A percentile compares a stretch with the other conserved stretches of the same genome.
Evolutionary conservation across 2,888 invertebrate genomes (phyloP).

Genomic region (Spodoptera littoralis): DNA sequence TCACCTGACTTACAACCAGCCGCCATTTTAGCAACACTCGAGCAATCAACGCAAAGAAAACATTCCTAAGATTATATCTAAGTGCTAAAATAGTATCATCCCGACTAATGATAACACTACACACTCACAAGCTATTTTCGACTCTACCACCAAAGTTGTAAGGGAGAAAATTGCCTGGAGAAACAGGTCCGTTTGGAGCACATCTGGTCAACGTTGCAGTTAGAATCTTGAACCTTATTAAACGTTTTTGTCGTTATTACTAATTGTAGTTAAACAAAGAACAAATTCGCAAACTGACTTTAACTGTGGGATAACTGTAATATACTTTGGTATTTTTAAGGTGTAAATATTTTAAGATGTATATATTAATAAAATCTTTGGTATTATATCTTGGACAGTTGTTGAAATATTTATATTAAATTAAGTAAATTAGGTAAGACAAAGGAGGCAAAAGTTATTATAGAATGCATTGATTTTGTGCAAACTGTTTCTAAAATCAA

Average conservation of each 20-base stretch:
- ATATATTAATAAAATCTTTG: too few species aligned
- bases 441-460: too few species aligned
- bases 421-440: too few species aligned
- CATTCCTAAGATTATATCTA: slow-evolving; percentile 21
- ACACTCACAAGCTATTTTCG: neutral
- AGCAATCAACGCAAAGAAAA: slow-evolving; percentile 13
- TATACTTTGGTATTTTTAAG: too few species aligned
- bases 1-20: neutral
- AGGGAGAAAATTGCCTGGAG: slow-evolving; percentile 6
- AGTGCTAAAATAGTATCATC: slow-evolving; percentile 10
- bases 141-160: neutral
- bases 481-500: too few species aligned
- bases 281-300: slow-evolving; percentile 6
- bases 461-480: too few species aligned
- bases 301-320: neutral
- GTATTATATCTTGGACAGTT: too few species aligned
- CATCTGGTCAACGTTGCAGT: slow-evolving; percentile 42
- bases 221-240: slow-evolving; percentile 25
- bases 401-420: too few species aligned
- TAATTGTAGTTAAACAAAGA: slow-evolving; percentile 16
- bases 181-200: slow-evolving; percentile 1
- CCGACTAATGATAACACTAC: slow-evolving; percentile 24
- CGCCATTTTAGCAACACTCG: neutral
- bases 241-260: slow-evolving; percentile 22
- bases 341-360: too few species aligned